A percentile compares a stretch with the other conserved stretches of the same genome.
These are phyloP conservation scores for Orchestia grillus DNA, from an alignment of 1,140 invertebrate species.

Conservation along the genomic window DNA sequence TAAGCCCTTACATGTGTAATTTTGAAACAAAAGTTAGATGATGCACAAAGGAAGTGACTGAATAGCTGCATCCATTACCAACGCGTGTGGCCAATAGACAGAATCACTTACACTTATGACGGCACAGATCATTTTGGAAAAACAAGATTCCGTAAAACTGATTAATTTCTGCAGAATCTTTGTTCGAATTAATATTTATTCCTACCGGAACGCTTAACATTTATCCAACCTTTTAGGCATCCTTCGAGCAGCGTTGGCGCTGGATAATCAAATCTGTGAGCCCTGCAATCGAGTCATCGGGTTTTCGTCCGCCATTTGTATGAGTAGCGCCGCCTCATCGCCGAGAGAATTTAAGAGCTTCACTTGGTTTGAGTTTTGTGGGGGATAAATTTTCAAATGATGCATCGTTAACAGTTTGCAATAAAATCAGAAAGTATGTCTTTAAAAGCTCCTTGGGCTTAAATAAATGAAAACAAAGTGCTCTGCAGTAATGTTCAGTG, in stretches of 20 bases:
- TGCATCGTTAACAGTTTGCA: background rate
- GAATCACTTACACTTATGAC: too few species aligned
- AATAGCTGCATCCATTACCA: too few species aligned
- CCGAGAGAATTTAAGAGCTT: background rate
- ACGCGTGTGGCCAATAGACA: too few species aligned
- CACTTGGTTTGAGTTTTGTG: background rate
- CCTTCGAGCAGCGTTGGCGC: background rate
- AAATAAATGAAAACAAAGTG: too few species aligned
- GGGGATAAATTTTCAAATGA: background rate
- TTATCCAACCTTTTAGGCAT: background rate
- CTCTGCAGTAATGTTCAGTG: too few species aligned
- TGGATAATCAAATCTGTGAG: background rate
- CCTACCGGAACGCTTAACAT: background rate
- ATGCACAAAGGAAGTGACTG: too few species aligned
- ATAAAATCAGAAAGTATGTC: background rate
- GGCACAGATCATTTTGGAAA: too few species aligned
- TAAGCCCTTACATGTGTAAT: too few species aligned
- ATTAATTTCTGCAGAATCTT: background rate
- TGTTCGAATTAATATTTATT: background rate
- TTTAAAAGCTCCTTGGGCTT: too few species aligned
- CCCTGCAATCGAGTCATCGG: background rate
- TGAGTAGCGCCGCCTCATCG: background rate
- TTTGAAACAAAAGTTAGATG: too few species aligned
- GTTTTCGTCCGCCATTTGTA: background rate
- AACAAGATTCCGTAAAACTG: too few species aligned